Percentiles rank a stretch among this genome's conserved stretches.
These are phyloP conservation scores for Momotus momota DNA, from an alignment of 2,797 vertebrate genomes.

Conservation along the genomic window DNA sequence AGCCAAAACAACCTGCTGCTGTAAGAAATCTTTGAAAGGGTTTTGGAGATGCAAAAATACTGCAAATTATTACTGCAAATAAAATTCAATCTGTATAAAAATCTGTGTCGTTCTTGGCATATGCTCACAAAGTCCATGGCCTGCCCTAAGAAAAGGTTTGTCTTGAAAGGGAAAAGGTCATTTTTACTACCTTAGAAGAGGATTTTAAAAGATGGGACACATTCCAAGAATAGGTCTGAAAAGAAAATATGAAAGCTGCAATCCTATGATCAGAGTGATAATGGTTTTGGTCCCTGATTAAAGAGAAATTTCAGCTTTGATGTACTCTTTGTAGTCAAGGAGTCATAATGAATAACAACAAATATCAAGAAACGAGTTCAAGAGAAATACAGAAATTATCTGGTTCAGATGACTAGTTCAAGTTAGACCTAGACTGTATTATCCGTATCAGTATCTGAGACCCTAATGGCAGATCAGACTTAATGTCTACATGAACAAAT, in stretches of 20 bases:
- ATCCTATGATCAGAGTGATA: slow-evolving; percentile 36
- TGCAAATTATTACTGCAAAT: not conserved
- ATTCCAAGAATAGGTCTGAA: slow-evolving; percentile 28
- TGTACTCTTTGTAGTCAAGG: slow-evolving; percentile 19
- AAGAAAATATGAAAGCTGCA: slow-evolving; percentile 6
- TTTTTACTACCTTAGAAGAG: not conserved
- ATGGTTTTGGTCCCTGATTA: slow-evolving; percentile 41
- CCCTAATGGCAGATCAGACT: not conserved
- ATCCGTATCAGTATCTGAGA: not conserved
- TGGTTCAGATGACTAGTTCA: not conserved
- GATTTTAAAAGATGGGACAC: not conserved
- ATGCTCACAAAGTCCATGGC: not conserved
- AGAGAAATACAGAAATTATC: not conserved
- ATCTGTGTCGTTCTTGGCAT: not conserved
- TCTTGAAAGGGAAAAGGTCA: slow-evolving; percentile 10
- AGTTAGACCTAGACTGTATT: not conserved
- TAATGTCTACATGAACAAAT: not conserved
- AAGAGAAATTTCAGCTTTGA: slow-evolving; percentile 57
- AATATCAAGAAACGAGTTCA: not conserved
- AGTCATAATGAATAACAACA: slow-evolving; percentile 22
- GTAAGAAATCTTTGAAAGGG: not conserved
- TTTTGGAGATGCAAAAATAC: not conserved
- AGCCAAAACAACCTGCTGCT: not conserved
- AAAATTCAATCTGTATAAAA: not conserved
- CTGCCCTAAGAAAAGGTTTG: not conserved